Evolutionary conservation across 2,797 vertebrate genomes (phyloP).

Genomic region (Oophaga sylvatica): DNA sequence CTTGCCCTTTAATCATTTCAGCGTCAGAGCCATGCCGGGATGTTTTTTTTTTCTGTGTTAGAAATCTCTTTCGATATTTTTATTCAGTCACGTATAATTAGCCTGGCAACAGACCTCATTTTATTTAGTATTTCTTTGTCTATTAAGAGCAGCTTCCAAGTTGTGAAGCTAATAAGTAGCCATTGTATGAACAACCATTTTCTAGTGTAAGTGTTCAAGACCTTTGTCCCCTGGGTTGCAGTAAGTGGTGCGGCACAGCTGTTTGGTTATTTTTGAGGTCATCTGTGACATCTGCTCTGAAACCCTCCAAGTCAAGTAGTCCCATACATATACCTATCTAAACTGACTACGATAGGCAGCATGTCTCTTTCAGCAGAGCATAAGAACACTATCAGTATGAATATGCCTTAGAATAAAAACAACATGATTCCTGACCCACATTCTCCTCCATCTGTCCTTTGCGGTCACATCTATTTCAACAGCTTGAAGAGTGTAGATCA

Average conservation of each 20-base stretch:
- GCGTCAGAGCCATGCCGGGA: conserved; percentile 54
- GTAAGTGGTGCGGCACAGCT: conserved; percentile 68
- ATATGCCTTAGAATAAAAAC: conserved; percentile 36
- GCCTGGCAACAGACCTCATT: conserved; percentile 48
- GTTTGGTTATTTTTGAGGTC: conserved; percentile 67
- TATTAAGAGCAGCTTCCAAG: conserved; percentile 17
- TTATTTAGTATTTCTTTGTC: conserved; percentile 54
- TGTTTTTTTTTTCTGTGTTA: not conserved
- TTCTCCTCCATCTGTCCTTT: conserved; percentile 40
- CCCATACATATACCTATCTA: conserved; percentile 58
- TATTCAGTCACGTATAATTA: conserved; percentile 49
- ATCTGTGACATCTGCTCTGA: conserved; percentile 72
- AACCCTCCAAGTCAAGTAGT: conserved; percentile 58
- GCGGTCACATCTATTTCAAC: not conserved
- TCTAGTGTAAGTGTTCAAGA: conserved; percentile 65
- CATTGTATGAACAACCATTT: conserved; percentile 65
- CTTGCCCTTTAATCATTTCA: conserved; percentile 62
- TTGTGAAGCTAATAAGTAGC: conserved; percentile 62
- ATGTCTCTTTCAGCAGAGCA: conserved; percentile 28
- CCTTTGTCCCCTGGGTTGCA: conserved; percentile 68
- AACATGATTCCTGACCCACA: conserved; percentile 42
- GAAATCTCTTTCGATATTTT: conserved; percentile 46
- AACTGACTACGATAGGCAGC: not conserved
- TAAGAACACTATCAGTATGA: conserved; percentile 41
- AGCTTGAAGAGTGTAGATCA: not conserved